Evolutionary conservation across 1,140 invertebrate species (phyloP).

Genomic region (Bombus balteatus): DNA sequence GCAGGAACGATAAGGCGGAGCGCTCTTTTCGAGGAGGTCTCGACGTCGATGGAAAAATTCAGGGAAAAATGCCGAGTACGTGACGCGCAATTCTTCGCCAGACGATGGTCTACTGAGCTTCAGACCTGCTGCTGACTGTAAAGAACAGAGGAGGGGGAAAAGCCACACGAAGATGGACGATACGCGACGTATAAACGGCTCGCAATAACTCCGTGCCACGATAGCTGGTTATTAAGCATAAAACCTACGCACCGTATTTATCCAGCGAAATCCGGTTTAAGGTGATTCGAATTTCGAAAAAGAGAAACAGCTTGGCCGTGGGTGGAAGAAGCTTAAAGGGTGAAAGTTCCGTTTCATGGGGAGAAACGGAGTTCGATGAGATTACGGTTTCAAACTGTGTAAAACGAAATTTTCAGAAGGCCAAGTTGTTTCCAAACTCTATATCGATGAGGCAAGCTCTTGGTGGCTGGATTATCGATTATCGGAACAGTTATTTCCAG

Average conservation of each 20-base stretch:
- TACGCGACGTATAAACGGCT: conserved; percentile 16
- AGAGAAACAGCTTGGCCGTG: neutral
- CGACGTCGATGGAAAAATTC: neutral
- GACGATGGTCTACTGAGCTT: neutral
- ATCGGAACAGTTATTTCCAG: neutral
- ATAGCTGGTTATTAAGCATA: no score
- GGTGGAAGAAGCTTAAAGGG: neutral
- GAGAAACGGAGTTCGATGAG: neutral
- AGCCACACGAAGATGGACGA: neutral
- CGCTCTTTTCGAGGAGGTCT: neutral
- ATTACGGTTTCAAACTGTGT: neutral
- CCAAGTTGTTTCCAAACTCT: neutral
- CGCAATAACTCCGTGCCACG: neutral
- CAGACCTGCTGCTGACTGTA: neutral
- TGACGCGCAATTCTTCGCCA: neutral
- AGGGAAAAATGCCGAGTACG: neutral
- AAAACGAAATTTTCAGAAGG: neutral
- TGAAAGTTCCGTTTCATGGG: neutral
- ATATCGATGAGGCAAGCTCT: neutral
- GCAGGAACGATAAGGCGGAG: no score
- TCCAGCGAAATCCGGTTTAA: neutral
- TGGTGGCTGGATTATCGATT: neutral
- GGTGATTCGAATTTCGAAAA: neutral
- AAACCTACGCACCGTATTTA: neutral
- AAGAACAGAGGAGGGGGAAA: neutral